Evolutionary conservation across 2,888 invertebrate species (phyloP), one percentile per base, ranked within the genome.

Genomic region (Drosophila cyrtoloma): DNA sequence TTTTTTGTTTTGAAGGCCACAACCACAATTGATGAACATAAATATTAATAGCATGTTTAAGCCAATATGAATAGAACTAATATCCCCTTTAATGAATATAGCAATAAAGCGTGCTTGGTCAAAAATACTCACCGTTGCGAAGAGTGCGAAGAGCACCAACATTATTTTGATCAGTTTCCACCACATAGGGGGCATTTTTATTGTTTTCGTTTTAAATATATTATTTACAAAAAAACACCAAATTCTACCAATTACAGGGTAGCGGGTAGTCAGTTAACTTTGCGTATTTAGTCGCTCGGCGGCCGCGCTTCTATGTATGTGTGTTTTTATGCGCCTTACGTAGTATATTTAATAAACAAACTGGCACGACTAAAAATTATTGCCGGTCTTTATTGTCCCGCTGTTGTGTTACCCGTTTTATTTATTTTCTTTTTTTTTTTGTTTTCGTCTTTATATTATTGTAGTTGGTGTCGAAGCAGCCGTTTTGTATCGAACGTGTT

Each of bases 331-430:
- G 71, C 57, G 71, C 35, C 75, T 76, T 77, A 69, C 50, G 64
- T 81, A 74, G 79, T 81, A 74, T 82, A 72, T 77, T 80, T 81
- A 79, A 81, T 82, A 86, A 86, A 84, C 81, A 86, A 84, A 86
- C 84, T 81, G 83, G 76, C 82, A 84, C 82, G 84, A 84, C 83
- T 86, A 77, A 84, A 86, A 86, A 76, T 83, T 75, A 87, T 82
- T 77, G 77, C 82, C 82, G 77, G 82, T 69, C 63, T 79, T 76
- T 82, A 78, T 73, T 77, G 68, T 72, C 72, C 70, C n/a, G 74
- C 32, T 71, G 63, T 62, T 75, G 32, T 71, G 55, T 57, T 65
- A 57, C 58, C 69, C 65, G 65, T 66, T 64, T 68, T 57, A 39
- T 57, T 39, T 30, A 14, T 56, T 67, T 74, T n/a, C 61, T 37